phyloP scores from a whole-genome alignment of 2,113 vertebrate species.

The Python bivittatus region DNA sequence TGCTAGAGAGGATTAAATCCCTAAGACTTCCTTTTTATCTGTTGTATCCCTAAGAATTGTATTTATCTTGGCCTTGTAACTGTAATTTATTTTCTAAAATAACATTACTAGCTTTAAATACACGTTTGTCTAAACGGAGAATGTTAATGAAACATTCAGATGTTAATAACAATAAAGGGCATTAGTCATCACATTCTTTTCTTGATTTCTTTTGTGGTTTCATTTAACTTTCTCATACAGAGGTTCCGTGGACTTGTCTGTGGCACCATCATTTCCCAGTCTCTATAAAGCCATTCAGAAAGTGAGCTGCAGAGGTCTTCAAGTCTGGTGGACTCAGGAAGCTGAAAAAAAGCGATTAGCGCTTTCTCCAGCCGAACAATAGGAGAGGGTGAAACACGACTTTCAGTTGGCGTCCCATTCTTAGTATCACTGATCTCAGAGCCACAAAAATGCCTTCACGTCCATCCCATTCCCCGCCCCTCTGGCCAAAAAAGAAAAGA shows the following conservation, averaged over 20 bases:
- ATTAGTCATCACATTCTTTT: background rate
- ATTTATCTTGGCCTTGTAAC: background rate
- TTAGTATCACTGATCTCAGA: background rate
- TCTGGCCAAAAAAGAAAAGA: background rate
- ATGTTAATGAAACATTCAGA: conserved; percentile 22
- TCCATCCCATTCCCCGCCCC: background rate
- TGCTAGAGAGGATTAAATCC: background rate
- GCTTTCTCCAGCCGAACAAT: background rate
- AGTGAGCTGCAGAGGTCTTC: background rate
- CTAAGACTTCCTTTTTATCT: background rate
- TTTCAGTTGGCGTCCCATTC: background rate
- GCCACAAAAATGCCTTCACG: background rate
- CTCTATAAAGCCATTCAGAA: background rate
- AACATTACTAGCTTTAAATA: background rate
- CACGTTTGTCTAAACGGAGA: conserved; percentile 25
- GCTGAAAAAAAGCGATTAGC: background rate
- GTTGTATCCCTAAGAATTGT: background rate
- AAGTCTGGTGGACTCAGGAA: background rate
- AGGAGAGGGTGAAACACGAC: background rate
- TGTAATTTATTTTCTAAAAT: conserved; percentile 38
- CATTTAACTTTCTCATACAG: conserved; percentile 11
- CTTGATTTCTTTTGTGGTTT: conserved; percentile 14
- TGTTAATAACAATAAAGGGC: conserved; percentile 50
- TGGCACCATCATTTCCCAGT: background rate
- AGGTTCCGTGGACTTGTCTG: background rate